These are phyloP conservation scores for Troides helena DNA, from an alignment of 2,888 invertebrate species.

Conservation along the genomic window DNA sequence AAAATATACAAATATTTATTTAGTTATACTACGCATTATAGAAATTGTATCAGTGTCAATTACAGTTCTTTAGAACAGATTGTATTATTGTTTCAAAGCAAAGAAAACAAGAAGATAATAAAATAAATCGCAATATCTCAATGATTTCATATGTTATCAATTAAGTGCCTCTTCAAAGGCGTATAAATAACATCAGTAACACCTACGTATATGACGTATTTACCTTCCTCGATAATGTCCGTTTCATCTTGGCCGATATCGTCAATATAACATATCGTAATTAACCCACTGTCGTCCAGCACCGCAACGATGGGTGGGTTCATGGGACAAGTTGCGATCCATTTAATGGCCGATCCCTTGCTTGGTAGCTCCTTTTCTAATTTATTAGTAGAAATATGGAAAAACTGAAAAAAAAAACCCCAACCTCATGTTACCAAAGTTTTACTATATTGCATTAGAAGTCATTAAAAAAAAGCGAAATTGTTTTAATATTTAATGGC, in stretches of 20 bases:
- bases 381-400: constrained; percentile 79
- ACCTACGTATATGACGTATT: neutral
- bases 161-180: too few species aligned
- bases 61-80: too few species aligned
- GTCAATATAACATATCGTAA: constrained; percentile 81
- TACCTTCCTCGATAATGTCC: constrained; percentile 68
- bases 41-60: too few species aligned
- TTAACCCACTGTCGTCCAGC: constrained; percentile 76
- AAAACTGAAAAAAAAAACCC: constrained; percentile 69
- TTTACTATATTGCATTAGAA: too few species aligned
- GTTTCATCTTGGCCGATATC: constrained; percentile 52
- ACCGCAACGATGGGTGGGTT: constrained; percentile 80
- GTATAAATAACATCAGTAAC: too few species aligned
- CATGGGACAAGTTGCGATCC: constrained; percentile 74
- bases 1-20: neutral
- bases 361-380: constrained; percentile 74
- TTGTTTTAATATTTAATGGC: too few species aligned
- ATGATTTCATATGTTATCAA: too few species aligned
- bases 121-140: too few species aligned
- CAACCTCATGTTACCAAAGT: neutral
- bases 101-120: too few species aligned
- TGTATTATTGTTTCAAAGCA: too few species aligned
- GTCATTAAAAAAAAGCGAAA: too few species aligned
- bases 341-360: constrained; percentile 65
- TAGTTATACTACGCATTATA: too few species aligned